Base-by-base conservation (phyloP, 2,888 invertebrate genomes). In the Meliscaeva auricollis region DNA sequence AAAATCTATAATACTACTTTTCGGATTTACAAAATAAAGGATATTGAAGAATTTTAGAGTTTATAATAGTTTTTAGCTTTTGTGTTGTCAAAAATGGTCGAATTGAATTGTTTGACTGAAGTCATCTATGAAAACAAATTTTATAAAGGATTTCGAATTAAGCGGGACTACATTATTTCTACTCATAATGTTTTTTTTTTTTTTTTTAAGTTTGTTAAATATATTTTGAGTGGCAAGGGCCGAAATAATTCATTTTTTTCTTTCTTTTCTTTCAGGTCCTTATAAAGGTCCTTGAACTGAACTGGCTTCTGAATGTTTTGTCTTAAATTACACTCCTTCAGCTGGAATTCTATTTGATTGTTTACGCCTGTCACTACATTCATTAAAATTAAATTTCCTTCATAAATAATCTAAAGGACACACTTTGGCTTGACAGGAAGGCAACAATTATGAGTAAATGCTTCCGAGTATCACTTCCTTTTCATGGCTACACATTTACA, bases 381-480 rank as follows among this genome's bases (percentile, higher is more conserved):
- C 41, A 44, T 48, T 62, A 15, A 70, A 68, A 52, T 66, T 17
- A 13, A 60, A 50, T 68, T 26, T 73, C 78, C 35, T 35, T 32
- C 69, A 74, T 83, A 83, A 83, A 83, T 83, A 69, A 83, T 66
- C 72, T 9, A 41, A 69, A 77, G 58, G 66, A 52, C 52, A 68
- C 32, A 46, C 58, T 60, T 41, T 32, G 11, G 13, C 54, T 48
- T 9, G 9, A 3, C 83, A 83, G 74, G 79, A 83, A 62, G 79
- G 48, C 38, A 72, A 70, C 79, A 79, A 84, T 79, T 79, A 84
- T 58, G 46, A 70, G 26, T 66, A 75, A 66, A 41, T 46, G 79
- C 79, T 79, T 84, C 83, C 79, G 56, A 46, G 66, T 60, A 38
- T 20, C 50, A 66, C 26, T 79, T 74, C 78, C 69, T 41, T 15